Percentiles rank a stretch among this genome's conserved stretches.
These are phyloP conservation scores for Zosterops borbonicus DNA, from an alignment of 2,113 vertebrate genomes.

Conservation along the genomic window DNA sequence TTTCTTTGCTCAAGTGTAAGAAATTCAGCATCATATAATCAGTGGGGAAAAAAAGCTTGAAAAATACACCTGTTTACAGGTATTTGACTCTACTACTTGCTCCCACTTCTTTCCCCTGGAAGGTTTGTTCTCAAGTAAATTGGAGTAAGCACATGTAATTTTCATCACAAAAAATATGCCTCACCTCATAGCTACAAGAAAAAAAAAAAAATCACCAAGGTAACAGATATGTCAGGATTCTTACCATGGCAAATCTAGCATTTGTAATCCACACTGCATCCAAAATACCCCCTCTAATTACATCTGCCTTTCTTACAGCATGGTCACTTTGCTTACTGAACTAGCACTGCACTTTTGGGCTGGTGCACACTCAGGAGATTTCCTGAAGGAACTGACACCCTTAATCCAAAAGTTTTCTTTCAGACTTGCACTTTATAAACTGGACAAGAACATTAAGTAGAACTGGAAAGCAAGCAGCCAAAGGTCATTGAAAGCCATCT, in stretches of 20 bases:
- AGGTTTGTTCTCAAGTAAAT: neutral
- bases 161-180: neutral
- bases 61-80: neutral
- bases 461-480: neutral
- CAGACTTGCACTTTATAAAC: neutral
- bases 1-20: neutral
- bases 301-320: neutral
- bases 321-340: slow-evolving; percentile 15
- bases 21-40: neutral
- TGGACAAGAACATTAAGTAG: neutral
- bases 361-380: neutral
- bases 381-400: neutral
- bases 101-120: neutral
- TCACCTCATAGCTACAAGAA: neutral
- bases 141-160: neutral
- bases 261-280: neutral
- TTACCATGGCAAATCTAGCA: slow-evolving; percentile 15
- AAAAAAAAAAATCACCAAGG: neutral
- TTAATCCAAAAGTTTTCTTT: neutral
- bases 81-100: neutral
- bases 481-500: neutral
- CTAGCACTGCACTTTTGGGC: neutral
- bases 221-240: neutral
- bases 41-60: neutral
- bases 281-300: slow-evolving; percentile 12